A percentile compares a stretch with the other conserved stretches of the same genome.
Conservation (phyloP, 2,888 invertebrate genomes). For the Syrphus vitripennis region DNA sequence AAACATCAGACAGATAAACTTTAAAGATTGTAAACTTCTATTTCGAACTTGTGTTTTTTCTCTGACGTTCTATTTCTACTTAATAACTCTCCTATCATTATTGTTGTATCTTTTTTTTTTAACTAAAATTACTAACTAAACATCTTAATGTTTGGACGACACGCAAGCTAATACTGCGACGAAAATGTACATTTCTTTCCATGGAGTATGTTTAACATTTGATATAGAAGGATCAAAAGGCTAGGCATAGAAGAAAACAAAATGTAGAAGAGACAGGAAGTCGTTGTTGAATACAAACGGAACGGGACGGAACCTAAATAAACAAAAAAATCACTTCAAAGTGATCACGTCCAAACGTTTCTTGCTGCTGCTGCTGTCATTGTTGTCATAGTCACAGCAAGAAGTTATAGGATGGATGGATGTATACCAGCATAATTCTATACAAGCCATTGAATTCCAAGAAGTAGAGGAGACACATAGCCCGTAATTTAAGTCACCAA, state of each 20-base stretch:
- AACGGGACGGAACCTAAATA: constrained; percentile 33
- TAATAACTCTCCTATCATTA: not conserved
- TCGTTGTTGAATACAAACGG: constrained; percentile 31
- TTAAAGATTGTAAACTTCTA: not conserved
- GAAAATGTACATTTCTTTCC: not conserved
- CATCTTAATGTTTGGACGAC: constrained; percentile 34
- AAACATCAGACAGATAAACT: not conserved
- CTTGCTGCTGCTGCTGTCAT: not conserved
- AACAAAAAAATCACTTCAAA: constrained; percentile 61
- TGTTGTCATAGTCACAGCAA: not conserved
- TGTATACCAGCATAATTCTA: not conserved
- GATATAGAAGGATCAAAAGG: constrained; percentile 41
- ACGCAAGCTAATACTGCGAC: constrained; percentile 23
- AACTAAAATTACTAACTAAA: constrained; percentile 2
- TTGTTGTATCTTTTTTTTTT: constrained; percentile 33
- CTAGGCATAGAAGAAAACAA: not conserved
- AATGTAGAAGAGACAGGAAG: constrained; percentile 50
- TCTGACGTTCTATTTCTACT: not conserved
- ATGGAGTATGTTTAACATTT: not conserved
- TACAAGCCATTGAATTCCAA: not conserved
- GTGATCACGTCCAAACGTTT: constrained; percentile 35
- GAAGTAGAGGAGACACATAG: not conserved
- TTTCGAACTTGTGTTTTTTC: not conserved
- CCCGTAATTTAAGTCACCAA: constrained; percentile 1
- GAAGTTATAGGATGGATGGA: not conserved